A percentile compares a stretch with the other conserved stretches of the same genome.
Conservation (phyloP, 2,888 invertebrate species). For the Acronicta leporina region DNA sequence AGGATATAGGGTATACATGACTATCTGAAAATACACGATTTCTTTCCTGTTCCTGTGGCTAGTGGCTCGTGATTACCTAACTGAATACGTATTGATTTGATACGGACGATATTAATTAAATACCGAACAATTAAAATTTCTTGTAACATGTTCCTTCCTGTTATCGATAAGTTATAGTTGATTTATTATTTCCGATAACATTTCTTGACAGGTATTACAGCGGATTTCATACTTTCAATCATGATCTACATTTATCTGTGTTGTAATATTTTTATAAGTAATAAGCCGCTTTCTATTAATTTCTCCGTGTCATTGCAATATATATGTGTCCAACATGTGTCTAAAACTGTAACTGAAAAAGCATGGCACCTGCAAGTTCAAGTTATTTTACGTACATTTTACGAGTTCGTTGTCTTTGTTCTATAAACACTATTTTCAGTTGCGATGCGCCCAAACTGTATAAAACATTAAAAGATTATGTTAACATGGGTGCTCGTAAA, state of each 20-base stretch:
- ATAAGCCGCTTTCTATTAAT: slow-evolving; percentile 19
- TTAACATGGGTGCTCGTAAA: slow-evolving; percentile 70
- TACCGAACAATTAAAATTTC: slow-evolving; percentile 62
- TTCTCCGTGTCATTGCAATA: slow-evolving; percentile 8
- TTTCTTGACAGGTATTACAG: slow-evolving; percentile 26
- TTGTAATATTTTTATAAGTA: slow-evolving; percentile 11
- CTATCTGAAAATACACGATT: slow-evolving; percentile 56
- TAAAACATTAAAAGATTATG: slow-evolving; percentile 72
- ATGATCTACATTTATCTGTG: slow-evolving; percentile 16
- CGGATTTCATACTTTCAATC: slow-evolving; percentile 30
- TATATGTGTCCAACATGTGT: slow-evolving; percentile 25
- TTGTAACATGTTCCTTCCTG: slow-evolving; percentile 61
- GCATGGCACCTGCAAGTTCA: slow-evolving; percentile 59
- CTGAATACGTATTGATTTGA: slow-evolving; percentile 39
- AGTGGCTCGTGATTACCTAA: slow-evolving; percentile 55
- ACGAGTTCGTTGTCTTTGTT: slow-evolving; percentile 87
- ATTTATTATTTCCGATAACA: slow-evolving; percentile 55
- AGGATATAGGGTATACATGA: slow-evolving; percentile 40
- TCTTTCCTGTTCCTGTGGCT: slow-evolving; percentile 62
- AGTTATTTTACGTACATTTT: slow-evolving; percentile 75
- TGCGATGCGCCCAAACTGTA: slow-evolving; percentile 64
- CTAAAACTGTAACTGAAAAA: slow-evolving; percentile 42
- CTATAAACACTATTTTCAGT: slow-evolving; percentile 80
- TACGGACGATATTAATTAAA: slow-evolving; percentile 68
- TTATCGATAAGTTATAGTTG: slow-evolving; percentile 51